Base-by-base conservation (phyloP, 2,797 vertebrate genomes). In the Ataeniobius toweri region DNA sequence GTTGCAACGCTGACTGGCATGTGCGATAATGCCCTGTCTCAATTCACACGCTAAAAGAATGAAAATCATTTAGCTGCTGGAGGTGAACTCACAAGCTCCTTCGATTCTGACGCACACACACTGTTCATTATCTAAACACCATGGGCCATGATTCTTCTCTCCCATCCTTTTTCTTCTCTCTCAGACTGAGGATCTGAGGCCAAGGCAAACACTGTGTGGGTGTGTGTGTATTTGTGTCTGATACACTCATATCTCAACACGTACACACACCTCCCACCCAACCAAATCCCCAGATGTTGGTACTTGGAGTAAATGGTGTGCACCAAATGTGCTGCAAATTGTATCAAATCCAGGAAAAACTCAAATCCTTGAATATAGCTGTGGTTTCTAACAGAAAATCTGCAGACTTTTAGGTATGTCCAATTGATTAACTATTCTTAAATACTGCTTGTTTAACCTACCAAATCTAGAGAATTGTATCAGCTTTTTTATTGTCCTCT, bases 191-290 rank as follows among this genome's bases (percentile, higher is more conserved):
- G 79, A 86, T 90, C 86, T 83, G 86, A 86, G 88, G 93, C 91
- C 89, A 93, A 93, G 75, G 85, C 84, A 93, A 93, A 93, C 85
- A 94, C 82, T 26, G n/a, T 72, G 86, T 88, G 91, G 89, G 85
- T 91, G 84, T 59, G n/a, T 65, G 22, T 72, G 88, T 88, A 90
- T 90, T 83, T 91, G 85, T 83, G 72, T 53, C 16, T 53, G n/a
- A 89, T 88, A 89, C 87, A 82, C 83, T 80, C 85, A 82, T 76
- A 86, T 88, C 81, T 85, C 55, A 67, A 24, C 36, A 58, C 83
- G 36, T 36, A 56, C 77, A 76, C 82, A 80, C 75, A 76, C 67
- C 76, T 79, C 67, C 61, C 61, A 51, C 59, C 53, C 67, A 75
- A 67, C 73, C 48, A 73, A 46, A 56, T 75, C 77, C 79, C 82